Conservation (phyloP, 1,140 invertebrate species). For the Lordiphosa clarofinis region DNA sequence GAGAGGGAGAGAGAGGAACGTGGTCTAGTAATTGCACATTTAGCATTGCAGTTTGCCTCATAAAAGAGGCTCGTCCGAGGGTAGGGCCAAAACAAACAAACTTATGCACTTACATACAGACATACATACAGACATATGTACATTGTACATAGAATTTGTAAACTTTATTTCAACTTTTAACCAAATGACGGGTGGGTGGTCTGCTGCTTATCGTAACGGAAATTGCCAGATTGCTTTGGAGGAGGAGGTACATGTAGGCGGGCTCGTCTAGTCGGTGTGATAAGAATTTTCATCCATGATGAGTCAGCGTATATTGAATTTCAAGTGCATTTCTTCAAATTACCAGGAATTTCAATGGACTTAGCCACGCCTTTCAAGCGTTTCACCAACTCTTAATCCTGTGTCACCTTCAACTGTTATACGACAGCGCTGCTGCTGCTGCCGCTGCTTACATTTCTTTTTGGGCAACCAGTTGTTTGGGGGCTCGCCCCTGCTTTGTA, state of each 20-base stretch:
- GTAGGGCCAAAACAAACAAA: slow-evolving; percentile 17
- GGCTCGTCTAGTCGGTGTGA: slow-evolving; percentile 11
- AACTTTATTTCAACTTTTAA: slow-evolving; percentile 9
- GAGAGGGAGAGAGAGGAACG: no score
- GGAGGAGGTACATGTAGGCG: not conserved
- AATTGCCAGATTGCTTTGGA: slow-evolving; percentile 20
- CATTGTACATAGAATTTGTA: not conserved
- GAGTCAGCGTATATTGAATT: slow-evolving; percentile 23
- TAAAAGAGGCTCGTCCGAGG: slow-evolving; percentile 35
- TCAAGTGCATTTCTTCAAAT: slow-evolving; percentile 22
- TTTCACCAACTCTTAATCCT: slow-evolving; percentile 22
- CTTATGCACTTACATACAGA: slow-evolving; percentile 4
- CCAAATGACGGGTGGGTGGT: slow-evolving; percentile 18
- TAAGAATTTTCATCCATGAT: slow-evolving; percentile 16
- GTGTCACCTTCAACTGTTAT: slow-evolving; percentile 54
- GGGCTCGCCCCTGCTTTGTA: slow-evolving; percentile 53
- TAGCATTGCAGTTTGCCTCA: slow-evolving; percentile 2
- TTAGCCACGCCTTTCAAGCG: slow-evolving; percentile 26
- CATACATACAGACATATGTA: not conserved
- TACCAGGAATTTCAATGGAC: slow-evolving; percentile 8
- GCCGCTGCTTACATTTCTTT: no score
- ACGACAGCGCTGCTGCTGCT: slow-evolving; percentile 1
- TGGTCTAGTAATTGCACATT: slow-evolving; percentile 2
- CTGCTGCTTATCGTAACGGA: slow-evolving; percentile 33
- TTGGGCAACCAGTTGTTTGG: slow-evolving; percentile 72